Conservation (phyloP, 2,888 invertebrate genomes). For the Catocala sponsa region DNA sequence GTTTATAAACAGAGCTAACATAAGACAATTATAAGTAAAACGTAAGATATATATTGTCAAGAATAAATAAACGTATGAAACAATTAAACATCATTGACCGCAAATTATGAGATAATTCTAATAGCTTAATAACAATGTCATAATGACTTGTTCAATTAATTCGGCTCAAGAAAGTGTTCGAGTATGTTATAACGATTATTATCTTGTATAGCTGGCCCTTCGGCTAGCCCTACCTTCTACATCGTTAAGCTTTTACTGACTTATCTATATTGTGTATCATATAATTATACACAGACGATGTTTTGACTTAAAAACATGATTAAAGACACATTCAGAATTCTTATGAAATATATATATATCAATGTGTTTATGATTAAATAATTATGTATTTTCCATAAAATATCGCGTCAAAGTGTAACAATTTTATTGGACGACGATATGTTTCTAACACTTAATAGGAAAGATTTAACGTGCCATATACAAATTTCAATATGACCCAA, state of each 20-base stretch:
- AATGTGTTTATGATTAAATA: conserved; percentile 10
- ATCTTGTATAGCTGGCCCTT: conserved; percentile 52
- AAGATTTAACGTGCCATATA: conserved; percentile 29
- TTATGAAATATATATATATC: too few relatives aligned
- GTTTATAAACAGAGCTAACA: too few relatives aligned
- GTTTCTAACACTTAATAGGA: conserved; percentile 20
- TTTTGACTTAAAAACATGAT: too few relatives aligned
- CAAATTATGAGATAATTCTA: conserved; percentile 12
- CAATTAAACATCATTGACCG: background rate
- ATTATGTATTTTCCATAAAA: conserved; percentile 19
- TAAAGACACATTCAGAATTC: too few relatives aligned
- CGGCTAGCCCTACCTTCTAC: conserved; percentile 42
- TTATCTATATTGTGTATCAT: conserved; percentile 24
- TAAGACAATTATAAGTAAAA: too few relatives aligned
- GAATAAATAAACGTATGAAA: too few relatives aligned
- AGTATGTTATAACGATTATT: conserved; percentile 57
- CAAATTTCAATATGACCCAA: conserved; percentile 19
- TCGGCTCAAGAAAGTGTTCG: conserved; percentile 56
- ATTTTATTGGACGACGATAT: conserved; percentile 8
- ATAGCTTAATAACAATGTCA: conserved; percentile 47
- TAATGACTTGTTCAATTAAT: conserved; percentile 39
- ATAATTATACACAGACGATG: background rate
- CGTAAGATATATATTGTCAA: too few relatives aligned
- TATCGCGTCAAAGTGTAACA: conserved; percentile 9
- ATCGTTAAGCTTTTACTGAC: conserved; percentile 49